Percentiles rank a stretch among this genome's conserved stretches.
Conservation (phyloP, 2,113 vertebrate species). For the Anguilla rostrata region DNA sequence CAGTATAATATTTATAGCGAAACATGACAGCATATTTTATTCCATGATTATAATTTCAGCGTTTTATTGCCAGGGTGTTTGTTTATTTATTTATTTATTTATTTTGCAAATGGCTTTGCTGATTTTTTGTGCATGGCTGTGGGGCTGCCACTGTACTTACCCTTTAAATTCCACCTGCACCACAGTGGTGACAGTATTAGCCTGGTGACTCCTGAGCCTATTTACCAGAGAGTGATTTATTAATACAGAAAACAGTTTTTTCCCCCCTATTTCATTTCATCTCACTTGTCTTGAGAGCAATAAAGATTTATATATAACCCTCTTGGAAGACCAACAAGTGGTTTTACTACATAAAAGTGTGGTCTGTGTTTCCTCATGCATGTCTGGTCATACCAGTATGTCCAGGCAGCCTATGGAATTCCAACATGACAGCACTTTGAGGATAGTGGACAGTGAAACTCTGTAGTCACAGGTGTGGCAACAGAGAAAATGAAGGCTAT, state of each 20-base stretch:
- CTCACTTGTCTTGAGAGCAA: background rate
- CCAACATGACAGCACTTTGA: background rate
- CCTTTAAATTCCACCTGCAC: background rate
- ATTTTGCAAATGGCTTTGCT: background rate
- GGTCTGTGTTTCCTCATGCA: background rate
- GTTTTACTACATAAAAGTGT: background rate
- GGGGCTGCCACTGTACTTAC: background rate
- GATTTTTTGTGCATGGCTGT: background rate
- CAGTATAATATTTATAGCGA: background rate
- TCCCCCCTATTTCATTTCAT: background rate
- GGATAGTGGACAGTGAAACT: background rate
- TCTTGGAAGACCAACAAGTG: background rate
- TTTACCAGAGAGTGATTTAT: background rate
- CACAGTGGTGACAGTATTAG: background rate
- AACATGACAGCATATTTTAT: background rate
- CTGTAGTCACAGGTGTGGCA: background rate
- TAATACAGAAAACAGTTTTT: background rate
- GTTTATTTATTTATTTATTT: background rate
- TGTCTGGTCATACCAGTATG: background rate
- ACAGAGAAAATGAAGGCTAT: constrained; percentile 8
- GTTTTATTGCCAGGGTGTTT: background rate
- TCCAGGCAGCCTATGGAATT: background rate
- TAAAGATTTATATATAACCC: background rate
- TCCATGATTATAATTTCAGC: background rate
- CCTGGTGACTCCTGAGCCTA: background rate